Conservation (phyloP, 2,888 invertebrate genomes). For the Pseudoips prasinana region DNA sequence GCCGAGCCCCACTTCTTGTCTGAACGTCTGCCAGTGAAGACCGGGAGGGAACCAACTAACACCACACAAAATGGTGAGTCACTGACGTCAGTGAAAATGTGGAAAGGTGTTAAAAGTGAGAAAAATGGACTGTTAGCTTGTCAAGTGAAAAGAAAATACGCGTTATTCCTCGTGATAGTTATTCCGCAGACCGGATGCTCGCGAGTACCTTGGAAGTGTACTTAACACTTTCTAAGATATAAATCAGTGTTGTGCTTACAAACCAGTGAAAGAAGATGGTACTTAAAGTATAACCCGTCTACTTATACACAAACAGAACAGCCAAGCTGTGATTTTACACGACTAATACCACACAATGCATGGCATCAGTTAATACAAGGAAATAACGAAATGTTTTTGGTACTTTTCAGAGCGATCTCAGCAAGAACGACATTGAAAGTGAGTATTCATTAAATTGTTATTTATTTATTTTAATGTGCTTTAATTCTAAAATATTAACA, state of each 20-base stretch:
- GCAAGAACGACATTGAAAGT: constrained; percentile 94
- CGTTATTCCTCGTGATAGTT: constrained; percentile 50
- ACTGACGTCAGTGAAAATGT: constrained; percentile 71
- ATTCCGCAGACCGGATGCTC: constrained; percentile 72
- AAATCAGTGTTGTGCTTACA: constrained; percentile 63
- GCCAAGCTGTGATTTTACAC: constrained; percentile 50
- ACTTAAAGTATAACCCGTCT: constrained; percentile 41
- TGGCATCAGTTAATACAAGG: constrained; percentile 51
- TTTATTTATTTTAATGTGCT: too few species aligned
- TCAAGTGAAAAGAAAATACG: constrained; percentile 54
- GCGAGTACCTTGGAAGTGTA: constrained; percentile 45
- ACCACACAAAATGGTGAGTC: constrained; percentile 87
- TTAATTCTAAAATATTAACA: too few species aligned
- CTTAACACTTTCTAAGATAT: constrained; percentile 31
- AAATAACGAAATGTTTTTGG: constrained; percentile 74
- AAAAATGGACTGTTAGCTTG: constrained; percentile 59
- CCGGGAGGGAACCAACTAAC: constrained; percentile 84
- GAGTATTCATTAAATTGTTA: constrained; percentile 76
- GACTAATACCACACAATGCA: constrained; percentile 52
- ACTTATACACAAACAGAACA: constrained; percentile 43
- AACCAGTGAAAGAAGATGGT: constrained; percentile 60
- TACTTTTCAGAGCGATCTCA: constrained; percentile 91
- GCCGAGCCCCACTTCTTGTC: constrained; percentile 90
- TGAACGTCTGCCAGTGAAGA: constrained; percentile 88
- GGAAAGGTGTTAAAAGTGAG: constrained; percentile 70